Base-by-base conservation (phyloP, 2,113 vertebrate genomes). In the Rhizomys pruinosus region DNA sequence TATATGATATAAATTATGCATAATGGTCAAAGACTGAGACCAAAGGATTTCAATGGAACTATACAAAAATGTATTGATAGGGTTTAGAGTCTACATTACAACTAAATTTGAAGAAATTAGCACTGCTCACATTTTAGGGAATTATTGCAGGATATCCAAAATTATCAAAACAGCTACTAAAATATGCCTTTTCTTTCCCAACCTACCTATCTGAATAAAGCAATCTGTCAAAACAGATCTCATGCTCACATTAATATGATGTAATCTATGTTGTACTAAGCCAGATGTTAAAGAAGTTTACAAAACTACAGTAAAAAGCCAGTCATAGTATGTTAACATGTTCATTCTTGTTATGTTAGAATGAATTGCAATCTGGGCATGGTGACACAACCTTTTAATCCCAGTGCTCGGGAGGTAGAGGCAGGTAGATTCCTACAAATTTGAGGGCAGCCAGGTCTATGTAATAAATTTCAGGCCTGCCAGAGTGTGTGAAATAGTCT, bases 321-420 rank as follows among this genome's bases (percentile, higher is more conserved):
- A 76, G 32, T 64, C 61, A 47, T 55, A 73, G 79, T 81, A 94
- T 34, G 22, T 61, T 93, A 95, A 91, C 34, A 84, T 59, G 6
- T 63, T 91, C 69, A 78, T 63, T 7, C 12, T 59, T 77, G 72
- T 71, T 92, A 89, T 52, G 68, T 71, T 59, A 95, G 96, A 89
- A 78, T 80, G 20, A 92, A 47, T 2, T 84, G 63, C 63, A 84
- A 55, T 13, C 20, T 52, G 42, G 47, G 34, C 8, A 57, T 6
- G 37, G 25, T 11, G 8, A 1, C 84, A 39, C 5, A 57, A 57
- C 20, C 44, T n/a, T 85, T 52, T 29, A 85, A 39, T 57, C 47
- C 47, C n/a, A 71, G 23, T 23, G 39, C 23, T 85, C 69, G 34
- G n/a, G 69, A 85, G 19, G 39, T 23, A 19, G 29, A 15, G 32